Conservation (phyloP, 2,113 vertebrate genomes). For the Albula goreensis region DNA sequence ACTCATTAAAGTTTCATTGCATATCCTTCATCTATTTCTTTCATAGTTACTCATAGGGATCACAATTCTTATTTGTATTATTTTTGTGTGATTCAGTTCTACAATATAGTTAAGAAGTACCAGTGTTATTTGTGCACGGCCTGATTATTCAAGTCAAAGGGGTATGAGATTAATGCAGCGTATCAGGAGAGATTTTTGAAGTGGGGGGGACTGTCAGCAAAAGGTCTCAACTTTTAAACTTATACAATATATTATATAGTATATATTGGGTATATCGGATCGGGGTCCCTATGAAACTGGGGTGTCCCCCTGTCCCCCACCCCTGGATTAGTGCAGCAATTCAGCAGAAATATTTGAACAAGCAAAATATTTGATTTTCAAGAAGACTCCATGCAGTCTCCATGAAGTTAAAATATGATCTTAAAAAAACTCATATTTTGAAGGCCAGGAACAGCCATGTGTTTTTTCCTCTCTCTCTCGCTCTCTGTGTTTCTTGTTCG, state of each 20-base stretch:
- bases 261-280: too few species aligned
- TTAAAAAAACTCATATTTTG: not conserved
- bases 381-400: slow-evolving; percentile 16
- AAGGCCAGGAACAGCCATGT: not conserved
- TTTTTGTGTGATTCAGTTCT: slow-evolving; percentile 9
- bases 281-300: too few species aligned
- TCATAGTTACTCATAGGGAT: slow-evolving; percentile 47
- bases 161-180: too few species aligned
- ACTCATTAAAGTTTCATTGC: slow-evolving; percentile 55
- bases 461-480: not conserved
- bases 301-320: too few species aligned
- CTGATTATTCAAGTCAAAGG: too few species aligned
- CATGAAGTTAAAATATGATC: not conserved
- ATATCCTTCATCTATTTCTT: slow-evolving; percentile 52
- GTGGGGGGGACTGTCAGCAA: too few species aligned
- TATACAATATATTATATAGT: too few species aligned
- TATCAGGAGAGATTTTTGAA: too few species aligned
- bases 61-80: slow-evolving; percentile 19
- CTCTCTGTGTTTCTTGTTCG: not conserved
- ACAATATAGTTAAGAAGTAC: too few species aligned
- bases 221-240: too few species aligned
- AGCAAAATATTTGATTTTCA: slow-evolving; percentile 11
- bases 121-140: too few species aligned
- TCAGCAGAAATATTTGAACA: not conserved
- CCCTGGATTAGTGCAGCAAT: not conserved